These are phyloP conservation scores for Anoplius nigerrimus DNA, from an alignment of 2,888 invertebrate genomes.

Conservation along the genomic window DNA sequence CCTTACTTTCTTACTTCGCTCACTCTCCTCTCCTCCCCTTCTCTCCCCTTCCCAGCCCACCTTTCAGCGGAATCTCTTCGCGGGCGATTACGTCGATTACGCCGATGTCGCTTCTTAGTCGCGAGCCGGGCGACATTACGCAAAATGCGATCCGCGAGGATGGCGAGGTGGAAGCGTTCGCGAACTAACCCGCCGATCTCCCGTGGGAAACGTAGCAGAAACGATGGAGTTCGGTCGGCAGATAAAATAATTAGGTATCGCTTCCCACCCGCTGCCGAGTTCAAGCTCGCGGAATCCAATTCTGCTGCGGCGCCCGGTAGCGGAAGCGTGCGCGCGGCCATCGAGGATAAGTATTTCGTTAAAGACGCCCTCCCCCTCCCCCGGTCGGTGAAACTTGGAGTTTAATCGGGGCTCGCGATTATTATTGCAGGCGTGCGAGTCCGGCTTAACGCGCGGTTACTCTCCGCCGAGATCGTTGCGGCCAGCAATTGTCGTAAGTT, in stretches of 20 bases:
- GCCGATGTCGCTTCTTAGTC: slow-evolving; percentile 11
- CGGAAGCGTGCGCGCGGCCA: background rate
- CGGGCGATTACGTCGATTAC: slow-evolving; percentile 13
- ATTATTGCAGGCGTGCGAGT: too few relatives aligned
- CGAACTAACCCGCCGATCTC: slow-evolving; percentile 6
- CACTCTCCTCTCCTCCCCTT: slow-evolving; percentile 17
- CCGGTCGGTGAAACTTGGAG: background rate
- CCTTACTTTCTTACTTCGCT: background rate
- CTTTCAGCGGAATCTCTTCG: slow-evolving; percentile 14
- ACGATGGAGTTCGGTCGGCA: background rate
- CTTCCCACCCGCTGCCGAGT: background rate
- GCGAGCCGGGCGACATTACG: slow-evolving; percentile 3
- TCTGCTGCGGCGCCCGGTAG: background rate
- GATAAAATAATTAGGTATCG: slow-evolving; percentile 3
- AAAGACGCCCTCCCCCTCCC: too few relatives aligned
- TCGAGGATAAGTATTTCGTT: background rate
- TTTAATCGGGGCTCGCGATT: too few relatives aligned
- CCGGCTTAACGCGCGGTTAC: too few relatives aligned
- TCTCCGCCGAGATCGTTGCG: too few relatives aligned
- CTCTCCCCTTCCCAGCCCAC: slow-evolving; percentile 2
- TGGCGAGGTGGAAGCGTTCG: background rate
- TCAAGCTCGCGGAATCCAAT: background rate
- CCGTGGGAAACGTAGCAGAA: slow-evolving; percentile 5
- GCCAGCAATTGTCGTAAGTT: too few relatives aligned
- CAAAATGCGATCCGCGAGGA: background rate